Percentiles rank a stretch among this genome's conserved stretches.
Evolutionary conservation across 1,140 invertebrate genomes (phyloP).

Genomic region (Dufourea novaeangliae): DNA sequence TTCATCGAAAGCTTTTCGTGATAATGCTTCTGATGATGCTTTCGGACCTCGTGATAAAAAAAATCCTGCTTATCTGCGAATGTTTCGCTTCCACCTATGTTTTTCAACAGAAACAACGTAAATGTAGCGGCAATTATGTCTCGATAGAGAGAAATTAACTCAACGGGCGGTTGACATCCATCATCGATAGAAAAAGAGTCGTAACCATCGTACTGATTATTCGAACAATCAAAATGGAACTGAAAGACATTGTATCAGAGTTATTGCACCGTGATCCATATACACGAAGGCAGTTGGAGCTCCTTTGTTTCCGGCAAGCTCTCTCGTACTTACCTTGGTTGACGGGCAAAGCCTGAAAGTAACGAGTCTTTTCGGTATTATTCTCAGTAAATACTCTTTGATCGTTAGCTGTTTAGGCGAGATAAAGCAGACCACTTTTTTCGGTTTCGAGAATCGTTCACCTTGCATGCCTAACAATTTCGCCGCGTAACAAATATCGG

Average conservation of each 20-base stretch:
- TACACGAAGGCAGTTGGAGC: background rate
- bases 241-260: slow-evolving; percentile 75
- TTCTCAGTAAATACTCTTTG: slow-evolving; percentile 95
- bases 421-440: slow-evolving; percentile 94
- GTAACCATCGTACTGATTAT: slow-evolving; percentile 80
- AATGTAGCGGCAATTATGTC: slow-evolving; percentile 96
- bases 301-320: background rate
- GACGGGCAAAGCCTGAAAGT: slow-evolving; percentile 97
- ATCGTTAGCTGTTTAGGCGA: slow-evolving; percentile 94
- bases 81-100: slow-evolving; percentile 96
- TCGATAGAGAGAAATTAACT: slow-evolving; percentile 90
- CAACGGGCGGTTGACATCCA: slow-evolving; percentile 92
- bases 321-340: slow-evolving; percentile 87
- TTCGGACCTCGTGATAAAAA: slow-evolving; percentile 95
- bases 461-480: slow-evolving; percentile 89
- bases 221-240: slow-evolving; percentile 84
- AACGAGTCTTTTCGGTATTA: slow-evolving; percentile 94
- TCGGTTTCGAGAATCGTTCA: slow-evolving; percentile 86
- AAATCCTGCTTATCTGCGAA: slow-evolving; percentile 98
- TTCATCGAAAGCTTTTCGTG: slow-evolving; percentile 93
- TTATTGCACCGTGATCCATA: background rate
- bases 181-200: slow-evolving; percentile 92
- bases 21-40: slow-evolving; percentile 91
- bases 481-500: slow-evolving; percentile 93
- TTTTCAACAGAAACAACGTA: slow-evolving; percentile 95